These are phyloP conservation scores for Sialia sialis DNA, from an alignment of 2,113 vertebrate genomes.

Conservation along the genomic window DNA sequence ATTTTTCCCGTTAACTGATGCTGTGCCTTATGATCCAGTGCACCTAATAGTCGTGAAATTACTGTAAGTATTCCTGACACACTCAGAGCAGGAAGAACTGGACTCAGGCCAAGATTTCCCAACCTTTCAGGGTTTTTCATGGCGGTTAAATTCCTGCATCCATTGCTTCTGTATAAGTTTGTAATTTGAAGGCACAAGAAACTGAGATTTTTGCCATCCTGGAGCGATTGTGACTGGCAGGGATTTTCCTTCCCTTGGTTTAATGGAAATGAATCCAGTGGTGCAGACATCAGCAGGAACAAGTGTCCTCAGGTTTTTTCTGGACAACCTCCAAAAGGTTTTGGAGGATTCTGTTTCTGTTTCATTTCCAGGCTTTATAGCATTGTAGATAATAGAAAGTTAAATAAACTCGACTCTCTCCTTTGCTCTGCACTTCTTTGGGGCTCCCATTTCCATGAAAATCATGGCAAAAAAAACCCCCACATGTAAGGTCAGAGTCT, in stretches of 20 bases:
- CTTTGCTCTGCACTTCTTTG: not conserved
- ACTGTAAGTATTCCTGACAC: not conserved
- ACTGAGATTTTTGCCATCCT: not conserved
- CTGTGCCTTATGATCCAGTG: too few species aligned
- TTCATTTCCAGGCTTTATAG: slow-evolving; percentile 23
- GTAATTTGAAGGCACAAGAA: not conserved
- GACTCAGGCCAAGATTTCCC: not conserved
- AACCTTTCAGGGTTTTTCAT: not conserved
- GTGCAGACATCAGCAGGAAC: not conserved
- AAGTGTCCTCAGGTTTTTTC: not conserved
- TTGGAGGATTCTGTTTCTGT: slow-evolving; percentile 1
- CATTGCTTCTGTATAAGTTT: not conserved
- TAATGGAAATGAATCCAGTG: not conserved
- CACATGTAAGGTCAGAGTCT: not conserved
- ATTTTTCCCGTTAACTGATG: too few species aligned
- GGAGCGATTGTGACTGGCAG: not conserved
- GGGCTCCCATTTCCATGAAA: slow-evolving; percentile 3
- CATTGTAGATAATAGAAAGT: slow-evolving; percentile 1
- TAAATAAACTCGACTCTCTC: slow-evolving; percentile 15
- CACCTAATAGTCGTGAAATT: too few species aligned
- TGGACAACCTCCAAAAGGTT: slow-evolving; percentile 12
- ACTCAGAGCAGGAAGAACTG: not conserved
- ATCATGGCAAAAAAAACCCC: not conserved
- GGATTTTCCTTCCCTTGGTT: not conserved
- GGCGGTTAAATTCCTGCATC: not conserved